Conservation (phyloP, 2,113 vertebrate species). For the Oreocharis arfaki region DNA sequence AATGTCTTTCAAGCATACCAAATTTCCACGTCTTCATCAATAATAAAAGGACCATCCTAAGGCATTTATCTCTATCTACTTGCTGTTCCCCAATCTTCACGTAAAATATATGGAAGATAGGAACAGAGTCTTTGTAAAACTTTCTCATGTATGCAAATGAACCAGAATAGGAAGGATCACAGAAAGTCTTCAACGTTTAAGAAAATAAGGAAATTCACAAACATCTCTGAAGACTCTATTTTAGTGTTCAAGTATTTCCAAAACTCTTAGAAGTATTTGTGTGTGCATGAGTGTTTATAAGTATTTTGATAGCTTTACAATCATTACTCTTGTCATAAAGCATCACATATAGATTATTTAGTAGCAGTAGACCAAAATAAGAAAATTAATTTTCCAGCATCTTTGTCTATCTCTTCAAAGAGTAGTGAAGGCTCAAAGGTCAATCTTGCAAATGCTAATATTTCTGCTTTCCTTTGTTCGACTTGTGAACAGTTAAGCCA, state of each 20-base stretch:
- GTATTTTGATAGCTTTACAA: background rate
- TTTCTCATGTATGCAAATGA: background rate
- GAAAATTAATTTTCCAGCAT: background rate
- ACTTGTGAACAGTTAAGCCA: background rate
- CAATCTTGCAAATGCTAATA: background rate
- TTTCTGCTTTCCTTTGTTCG: background rate
- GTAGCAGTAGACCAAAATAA: background rate
- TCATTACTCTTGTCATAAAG: background rate
- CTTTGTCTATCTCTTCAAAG: background rate
- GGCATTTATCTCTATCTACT: background rate
- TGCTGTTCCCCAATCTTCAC: background rate
- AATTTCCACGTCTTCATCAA: background rate
- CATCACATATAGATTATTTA: background rate
- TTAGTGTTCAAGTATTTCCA: background rate
- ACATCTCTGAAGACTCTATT: background rate
- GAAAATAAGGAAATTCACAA: background rate
- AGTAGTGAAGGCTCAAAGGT: background rate
- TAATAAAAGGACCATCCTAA: background rate
- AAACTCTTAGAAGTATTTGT: background rate
- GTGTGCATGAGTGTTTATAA: background rate
- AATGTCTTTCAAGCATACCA: background rate
- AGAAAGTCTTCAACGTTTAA: background rate
- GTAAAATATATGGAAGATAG: background rate
- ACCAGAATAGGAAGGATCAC: background rate
- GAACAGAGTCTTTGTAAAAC: background rate